Conservation (phyloP, 2,888 invertebrate genomes). For the Gnatocerus cornutus region DNA sequence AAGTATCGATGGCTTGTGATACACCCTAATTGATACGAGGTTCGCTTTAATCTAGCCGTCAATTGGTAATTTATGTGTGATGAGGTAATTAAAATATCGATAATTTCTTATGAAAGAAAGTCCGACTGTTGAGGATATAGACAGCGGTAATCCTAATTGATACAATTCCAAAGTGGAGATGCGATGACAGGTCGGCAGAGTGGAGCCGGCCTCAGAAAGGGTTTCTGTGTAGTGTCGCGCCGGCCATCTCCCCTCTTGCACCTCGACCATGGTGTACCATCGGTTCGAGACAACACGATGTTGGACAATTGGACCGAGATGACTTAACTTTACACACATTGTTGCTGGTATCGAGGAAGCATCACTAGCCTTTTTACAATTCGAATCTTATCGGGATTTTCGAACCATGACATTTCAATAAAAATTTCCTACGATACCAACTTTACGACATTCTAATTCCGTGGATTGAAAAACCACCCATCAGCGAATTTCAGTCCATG, state of each 20-base stretch:
- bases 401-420: constrained; percentile 36
- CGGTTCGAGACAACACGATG: constrained; percentile 54
- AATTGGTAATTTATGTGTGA: constrained; percentile 39
- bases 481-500: too few species aligned
- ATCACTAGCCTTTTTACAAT: constrained; percentile 43
- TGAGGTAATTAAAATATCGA: constrained; percentile 44
- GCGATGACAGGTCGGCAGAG: constrained; percentile 65
- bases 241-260: constrained; percentile 59
- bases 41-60: constrained; percentile 15
- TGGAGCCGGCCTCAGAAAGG: constrained; percentile 71
- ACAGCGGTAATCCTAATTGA: constrained; percentile 66
- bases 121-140: constrained; percentile 40
- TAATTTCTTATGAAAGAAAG: constrained; percentile 35
- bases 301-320: constrained; percentile 57
- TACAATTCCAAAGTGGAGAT: constrained; percentile 65
- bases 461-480: too few species aligned
- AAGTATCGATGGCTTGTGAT: constrained; percentile 23
- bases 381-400: constrained; percentile 19
- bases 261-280: constrained; percentile 40
- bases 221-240: constrained; percentile 71
- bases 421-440: constrained; percentile 20
- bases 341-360: constrained; percentile 32
- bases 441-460: too few species aligned
- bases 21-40: constrained; percentile 35
- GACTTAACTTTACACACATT: constrained; percentile 53